Base-by-base conservation (phyloP, 2,113 vertebrate genomes). In the Brachionichthys hirsutus region DNA sequence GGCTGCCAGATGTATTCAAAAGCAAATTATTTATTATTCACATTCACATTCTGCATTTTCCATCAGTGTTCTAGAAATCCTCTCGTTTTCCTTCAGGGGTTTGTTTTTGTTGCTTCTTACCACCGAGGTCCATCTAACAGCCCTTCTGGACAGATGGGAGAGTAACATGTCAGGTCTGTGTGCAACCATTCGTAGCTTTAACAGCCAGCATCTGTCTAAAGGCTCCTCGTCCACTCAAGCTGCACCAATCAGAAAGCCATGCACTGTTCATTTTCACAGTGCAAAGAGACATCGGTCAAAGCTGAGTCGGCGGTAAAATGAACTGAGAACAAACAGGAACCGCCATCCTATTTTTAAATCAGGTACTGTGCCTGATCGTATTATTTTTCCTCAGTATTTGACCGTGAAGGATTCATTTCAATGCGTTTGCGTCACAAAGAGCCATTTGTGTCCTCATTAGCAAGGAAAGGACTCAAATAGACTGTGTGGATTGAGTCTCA, bases 311-410 rank as follows among this genome's bases (percentile, higher is more conserved):
- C 66, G 36, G 79, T 60, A 46, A 57, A 61, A 66, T 58, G 9
- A 77, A 63, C 67, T 47, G 58, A 78, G 47, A 59, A 58, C 34
- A 47, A n/a, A 45, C 72, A 66, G 57, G 50, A 57, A 54, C 58
- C 57, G 38, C 18, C 54, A 54, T 51, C 17, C 54, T 65, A 67
- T 75, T 77, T 83, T 56, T 73, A 70, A 62, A 73, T 54, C 68
- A 55, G 53, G 43, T 44, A n/a, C 42, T 62, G 65, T 70, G 59
- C 61, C 49, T 68, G 41, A 58, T 38, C 36, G 8, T 3, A 12
- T 38, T 38, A 12, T 38, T 38, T 35, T 38, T 38, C 36, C 43
- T 42, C 64, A 50, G 42, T 15, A 24, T 67, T 62, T 62, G 43
- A 73, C 42, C 17, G 11, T 35, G 42, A 76, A 49, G 44, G 50